phyloP scores from a whole-genome alignment of 2,888 invertebrate species.

The Erebia aethiops region DNA sequence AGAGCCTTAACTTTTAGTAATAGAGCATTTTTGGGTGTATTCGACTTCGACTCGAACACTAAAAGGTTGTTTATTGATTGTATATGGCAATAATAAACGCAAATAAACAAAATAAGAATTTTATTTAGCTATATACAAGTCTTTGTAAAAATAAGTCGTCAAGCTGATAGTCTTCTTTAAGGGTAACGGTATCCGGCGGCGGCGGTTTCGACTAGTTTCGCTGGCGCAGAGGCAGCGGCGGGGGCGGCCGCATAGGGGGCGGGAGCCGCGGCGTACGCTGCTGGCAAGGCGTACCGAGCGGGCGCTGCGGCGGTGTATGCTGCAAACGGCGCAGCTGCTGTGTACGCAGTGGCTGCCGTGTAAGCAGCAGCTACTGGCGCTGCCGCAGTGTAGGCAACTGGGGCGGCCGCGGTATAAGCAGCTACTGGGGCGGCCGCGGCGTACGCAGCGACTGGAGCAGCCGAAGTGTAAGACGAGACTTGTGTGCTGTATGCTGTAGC shows the following conservation, averaged over 20 bases:
- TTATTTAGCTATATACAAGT: slow-evolving; percentile 65
- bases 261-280: slow-evolving; percentile 54
- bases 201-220: slow-evolving; percentile 83
- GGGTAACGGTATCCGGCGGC: slow-evolving; percentile 72
- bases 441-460: slow-evolving; percentile 36
- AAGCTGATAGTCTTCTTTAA: slow-evolving; percentile 54
- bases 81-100: neutral
- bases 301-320: slow-evolving; percentile 40
- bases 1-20: too few relatives aligned
- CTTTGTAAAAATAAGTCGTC: slow-evolving; percentile 60
- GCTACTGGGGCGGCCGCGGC: slow-evolving; percentile 37
- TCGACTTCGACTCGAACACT: too few relatives aligned
- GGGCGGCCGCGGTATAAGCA: slow-evolving; percentile 36
- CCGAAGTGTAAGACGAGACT: slow-evolving; percentile 32
- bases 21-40: too few relatives aligned
- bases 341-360: slow-evolving; percentile 43
- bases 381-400: slow-evolving; percentile 38
- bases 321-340: slow-evolving; percentile 39
- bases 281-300: slow-evolving; percentile 45
- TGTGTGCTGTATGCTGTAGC: slow-evolving; percentile 30
- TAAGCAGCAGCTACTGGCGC: slow-evolving; percentile 48
- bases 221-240: slow-evolving; percentile 79
- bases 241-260: slow-evolving; percentile 53
- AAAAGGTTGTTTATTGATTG: neutral
- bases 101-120: slow-evolving; percentile 39